Conservation (phyloP, 2,888 invertebrate species). For the Heteromurus nitidus region DNA sequence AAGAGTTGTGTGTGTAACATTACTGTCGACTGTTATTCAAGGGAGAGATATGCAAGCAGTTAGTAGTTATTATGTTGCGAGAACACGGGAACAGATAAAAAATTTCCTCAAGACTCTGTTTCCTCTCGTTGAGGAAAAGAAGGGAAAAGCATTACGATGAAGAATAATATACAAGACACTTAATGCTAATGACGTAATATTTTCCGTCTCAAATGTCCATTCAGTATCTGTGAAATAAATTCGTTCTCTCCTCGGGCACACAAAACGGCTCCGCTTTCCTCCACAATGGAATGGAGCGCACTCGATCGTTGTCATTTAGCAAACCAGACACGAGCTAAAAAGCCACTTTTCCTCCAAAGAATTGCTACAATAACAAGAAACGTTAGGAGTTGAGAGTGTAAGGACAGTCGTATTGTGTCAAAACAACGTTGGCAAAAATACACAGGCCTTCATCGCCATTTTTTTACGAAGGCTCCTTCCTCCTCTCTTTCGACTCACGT, state of each 20-base stretch:
- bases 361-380: conserved; percentile 27
- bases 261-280: neutral
- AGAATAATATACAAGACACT: conserved; percentile 31
- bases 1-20: too few species aligned
- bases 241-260: conserved; percentile 10
- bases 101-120: too few species aligned
- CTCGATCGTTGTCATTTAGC: conserved; percentile 43
- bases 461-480: neutral
- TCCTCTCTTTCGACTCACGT: neutral
- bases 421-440: conserved; percentile 16
- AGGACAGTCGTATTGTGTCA: conserved; percentile 39
- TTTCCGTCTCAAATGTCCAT: conserved; percentile 47
- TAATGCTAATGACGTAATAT: conserved; percentile 58
- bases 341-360: conserved; percentile 29
- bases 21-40: too few species aligned
- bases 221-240: conserved; percentile 9
- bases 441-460: conserved; percentile 12
- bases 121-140: too few species aligned
- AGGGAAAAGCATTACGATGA: conserved; percentile 21
- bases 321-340: conserved; percentile 36
- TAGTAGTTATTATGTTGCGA: too few species aligned
- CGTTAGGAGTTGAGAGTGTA: neutral
- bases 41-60: too few species aligned
- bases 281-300: neutral
- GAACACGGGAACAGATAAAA: too few species aligned